Evolutionary conservation across 2,888 invertebrate genomes (phyloP), one percentile per base, ranked within the genome.

Genomic region (Cosmopolites sordidus): DNA sequence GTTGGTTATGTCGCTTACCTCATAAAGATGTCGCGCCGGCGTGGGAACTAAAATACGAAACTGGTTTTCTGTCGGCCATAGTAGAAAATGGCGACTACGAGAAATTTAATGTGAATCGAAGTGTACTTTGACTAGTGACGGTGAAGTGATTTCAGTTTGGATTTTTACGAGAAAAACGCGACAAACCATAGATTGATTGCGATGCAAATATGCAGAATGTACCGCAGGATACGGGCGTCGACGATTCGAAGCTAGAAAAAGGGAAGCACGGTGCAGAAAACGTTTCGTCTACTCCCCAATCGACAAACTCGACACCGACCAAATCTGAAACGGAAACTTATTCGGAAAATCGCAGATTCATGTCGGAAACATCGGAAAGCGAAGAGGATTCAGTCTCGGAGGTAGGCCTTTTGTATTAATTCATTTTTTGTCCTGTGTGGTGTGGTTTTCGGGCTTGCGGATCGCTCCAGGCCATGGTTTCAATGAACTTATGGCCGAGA

Each of bases 381-480:
- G 94, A 94, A 77, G 93, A 93, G 79, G 94, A 93, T 76, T 93
- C 93, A 78, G 91, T 91, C 75, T 93, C 92, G 71, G 93, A 93
- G 91, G 93, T 94, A 86, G 83, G 61, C 62, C 64, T 67, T 63
- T 60, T 57, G 44, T 60, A 27, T 15, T 27, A 42, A 51, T 41
- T 48, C 6, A 16, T 40, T 54, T 49, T 54, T 16, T 22, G 17
- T 39, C 48, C 30, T 43, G 47, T 53, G 29, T 48, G 48, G 12
- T 44, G 33, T 38, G 16, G 37, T 8, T n/a, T n/a, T 22, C 22
- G 22, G 22, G 22, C 22, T 22, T 22, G 4, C 22, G 22, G 29
- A 49, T 57, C 62, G 69, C 71, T 69, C 68, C 68, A 71, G 72
- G 69, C 70, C 70, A 67, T 69, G 69, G 72, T 73, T 72, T 71